Conservation (phyloP, 2,888 invertebrate species). For the Pheosia gnoma region DNA sequence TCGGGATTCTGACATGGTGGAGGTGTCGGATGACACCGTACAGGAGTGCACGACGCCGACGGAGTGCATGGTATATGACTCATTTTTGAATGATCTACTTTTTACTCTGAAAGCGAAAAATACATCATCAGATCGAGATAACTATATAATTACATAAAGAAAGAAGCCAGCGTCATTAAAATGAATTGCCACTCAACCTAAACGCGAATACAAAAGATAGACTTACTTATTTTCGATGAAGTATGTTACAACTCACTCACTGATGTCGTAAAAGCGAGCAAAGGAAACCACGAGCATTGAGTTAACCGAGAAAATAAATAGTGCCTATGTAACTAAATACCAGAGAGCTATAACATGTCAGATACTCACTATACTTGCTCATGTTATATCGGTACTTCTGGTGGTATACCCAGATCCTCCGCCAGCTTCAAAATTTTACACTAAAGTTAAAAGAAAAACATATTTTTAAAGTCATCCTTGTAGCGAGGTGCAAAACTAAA, state of each 20-base stretch:
- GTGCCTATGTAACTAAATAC: conserved; percentile 3
- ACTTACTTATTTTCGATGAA: conserved; percentile 40
- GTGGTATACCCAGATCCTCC: conserved; percentile 53
- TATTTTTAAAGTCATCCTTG: conserved; percentile 41
- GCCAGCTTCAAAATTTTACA: conserved; percentile 61
- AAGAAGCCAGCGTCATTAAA: conserved; percentile 58
- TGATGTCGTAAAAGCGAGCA: not conserved
- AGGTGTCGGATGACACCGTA: conserved; percentile 69
- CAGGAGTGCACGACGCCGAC: conserved; percentile 63
- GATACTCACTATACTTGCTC: conserved; percentile 70
- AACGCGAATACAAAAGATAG: conserved; percentile 13
- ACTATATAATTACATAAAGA: conserved; percentile 12
- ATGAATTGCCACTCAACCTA: conserved; percentile 57
- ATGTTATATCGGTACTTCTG: conserved; percentile 59
- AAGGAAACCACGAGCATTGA: conserved; percentile 6
- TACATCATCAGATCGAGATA: conserved; percentile 6
- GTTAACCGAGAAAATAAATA: not conserved
- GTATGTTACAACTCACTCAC: conserved; percentile 2
- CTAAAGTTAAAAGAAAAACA: conserved; percentile 67
- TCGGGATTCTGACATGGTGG: conserved; percentile 69
- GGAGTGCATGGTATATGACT: conserved; percentile 76
- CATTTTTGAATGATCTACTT: conserved; percentile 41
- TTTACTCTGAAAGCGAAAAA: conserved; percentile 51
- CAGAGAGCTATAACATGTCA: conserved; percentile 28
- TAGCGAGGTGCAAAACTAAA: conserved; percentile 41